Conservation (phyloP, 1,140 invertebrate species). For the silkworm (Bombyx mori) region ASM3026992v2 NC_085133.1:8918501-8919000, state of each 20-base stretch:
- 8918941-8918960: slow-evolving; percentile 80
- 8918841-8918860: slow-evolving; percentile 79
- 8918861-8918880: slow-evolving; percentile 84
- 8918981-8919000: slow-evolving; percentile 74
- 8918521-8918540: slow-evolving; percentile 81
- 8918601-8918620: slow-evolving; percentile 71
- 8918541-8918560: slow-evolving; percentile 75
- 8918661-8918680: slow-evolving; percentile 70
- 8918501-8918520: slow-evolving; percentile 78
- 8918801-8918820: slow-evolving; percentile 78
- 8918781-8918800: slow-evolving; percentile 76
- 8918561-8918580: slow-evolving; percentile 67
- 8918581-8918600: slow-evolving; percentile 66
- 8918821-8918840: slow-evolving; percentile 79
- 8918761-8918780: slow-evolving; percentile 73
- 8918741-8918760: slow-evolving; percentile 77
- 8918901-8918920: slow-evolving; percentile 85
- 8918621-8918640: slow-evolving; percentile 71
- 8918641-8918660: slow-evolving; percentile 65
- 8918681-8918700: slow-evolving; percentile 71
- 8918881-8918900: slow-evolving; percentile 83
- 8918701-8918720: slow-evolving; percentile 68
- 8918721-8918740: slow-evolving; percentile 35
- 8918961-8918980: slow-evolving; percentile 81
- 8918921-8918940: slow-evolving; percentile 85